Evolutionary conservation across 2,113 vertebrate species (phyloP).

Genomic region (Clarias magur): DNA sequence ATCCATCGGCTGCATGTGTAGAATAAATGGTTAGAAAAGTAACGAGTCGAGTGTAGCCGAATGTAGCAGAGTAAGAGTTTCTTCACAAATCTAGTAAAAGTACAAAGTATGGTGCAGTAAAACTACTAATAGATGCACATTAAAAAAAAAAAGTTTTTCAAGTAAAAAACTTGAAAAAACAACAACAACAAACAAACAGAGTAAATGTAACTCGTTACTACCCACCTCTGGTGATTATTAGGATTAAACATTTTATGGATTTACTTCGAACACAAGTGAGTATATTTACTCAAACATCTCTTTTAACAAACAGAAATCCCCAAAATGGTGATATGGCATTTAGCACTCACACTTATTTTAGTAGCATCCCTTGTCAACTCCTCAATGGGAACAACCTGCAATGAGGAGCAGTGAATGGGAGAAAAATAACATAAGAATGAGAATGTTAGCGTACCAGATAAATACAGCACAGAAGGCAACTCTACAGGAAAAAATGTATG

Average conservation of each 20-base stretch:
- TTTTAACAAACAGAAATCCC: neutral
- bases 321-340: neutral
- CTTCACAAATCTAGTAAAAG: no score
- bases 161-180: no score
- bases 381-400: conserved; percentile 82
- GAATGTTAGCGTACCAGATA: neutral
- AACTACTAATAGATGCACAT: no score
- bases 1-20: no score
- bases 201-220: no score
- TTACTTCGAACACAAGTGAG: neutral
- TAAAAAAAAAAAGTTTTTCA: no score
- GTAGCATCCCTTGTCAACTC: conserved; percentile 83
- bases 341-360: conserved; percentile 93
- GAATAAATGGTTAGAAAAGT: no score
- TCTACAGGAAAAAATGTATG: neutral
- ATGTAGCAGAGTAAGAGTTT: no score
- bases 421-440: neutral
- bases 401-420: conserved; percentile 44
- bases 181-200: no score
- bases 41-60: no score
- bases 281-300: neutral
- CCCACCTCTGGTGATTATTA: neutral
- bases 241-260: neutral
- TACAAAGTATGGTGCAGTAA: no score
- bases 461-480: conserved; percentile 15